A percentile compares a stretch with the other conserved stretches of the same genome.
Evolutionary conservation across 2,888 invertebrate species (phyloP).

Genomic region (Macrostomum cliftonense): DNA sequence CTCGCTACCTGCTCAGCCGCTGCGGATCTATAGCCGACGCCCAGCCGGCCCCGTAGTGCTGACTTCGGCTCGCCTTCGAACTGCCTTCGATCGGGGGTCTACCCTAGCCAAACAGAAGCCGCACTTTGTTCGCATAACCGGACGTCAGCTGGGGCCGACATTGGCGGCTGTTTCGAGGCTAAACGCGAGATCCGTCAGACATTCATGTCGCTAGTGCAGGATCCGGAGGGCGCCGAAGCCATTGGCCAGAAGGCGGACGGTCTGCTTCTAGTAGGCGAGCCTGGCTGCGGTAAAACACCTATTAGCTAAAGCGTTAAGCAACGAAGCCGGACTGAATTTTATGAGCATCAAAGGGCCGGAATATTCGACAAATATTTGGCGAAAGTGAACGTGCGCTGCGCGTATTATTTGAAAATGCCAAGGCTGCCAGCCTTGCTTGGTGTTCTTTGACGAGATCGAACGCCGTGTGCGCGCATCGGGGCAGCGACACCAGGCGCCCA

Average conservation of each 20-base stretch:
- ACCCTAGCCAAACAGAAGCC: background rate
- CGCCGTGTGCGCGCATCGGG: constrained; percentile 7
- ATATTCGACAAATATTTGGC: constrained; percentile 9
- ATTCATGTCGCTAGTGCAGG: background rate
- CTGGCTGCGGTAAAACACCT: constrained; percentile 12
- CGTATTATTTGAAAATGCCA: constrained; percentile 6
- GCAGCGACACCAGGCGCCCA: background rate
- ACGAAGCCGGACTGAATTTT: constrained; percentile 10
- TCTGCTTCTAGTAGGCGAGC: constrained; percentile 6
- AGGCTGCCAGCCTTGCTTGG: constrained; percentile 9
- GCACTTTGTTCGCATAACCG: constrained; percentile 4
- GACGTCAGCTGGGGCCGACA: constrained; percentile 3
- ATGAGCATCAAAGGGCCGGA: constrained; percentile 7
- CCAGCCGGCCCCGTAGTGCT: background rate
- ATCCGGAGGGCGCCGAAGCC: background rate
- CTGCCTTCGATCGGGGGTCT: background rate
- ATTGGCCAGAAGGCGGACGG: constrained; percentile 1
- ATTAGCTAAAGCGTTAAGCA: constrained; percentile 8
- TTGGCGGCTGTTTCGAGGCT: constrained; percentile 4
- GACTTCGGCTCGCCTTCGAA: background rate
- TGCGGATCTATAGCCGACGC: no score
- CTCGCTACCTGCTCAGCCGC: no score
- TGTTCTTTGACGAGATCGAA: constrained; percentile 12
- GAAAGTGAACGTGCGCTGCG: constrained; percentile 9
- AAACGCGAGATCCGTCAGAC: background rate